Percentiles rank a stretch among this genome's conserved stretches.
phyloP scores from a whole-genome alignment of 35 echinoderm and acorn worm genomes.

The Heliocidaris erythrogramma region DNA sequence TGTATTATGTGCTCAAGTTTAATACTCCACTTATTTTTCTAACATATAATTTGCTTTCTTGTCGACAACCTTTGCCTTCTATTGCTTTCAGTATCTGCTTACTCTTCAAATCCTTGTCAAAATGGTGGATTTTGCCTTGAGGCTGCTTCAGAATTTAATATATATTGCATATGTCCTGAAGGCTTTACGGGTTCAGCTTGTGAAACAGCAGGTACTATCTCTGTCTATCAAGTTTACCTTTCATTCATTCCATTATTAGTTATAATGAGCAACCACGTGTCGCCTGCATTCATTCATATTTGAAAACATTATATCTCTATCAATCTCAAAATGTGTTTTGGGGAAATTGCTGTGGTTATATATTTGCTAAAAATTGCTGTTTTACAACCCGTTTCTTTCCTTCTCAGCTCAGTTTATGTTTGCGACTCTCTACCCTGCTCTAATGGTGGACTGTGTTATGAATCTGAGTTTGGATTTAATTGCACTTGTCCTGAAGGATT shows the following conservation, averaged over 20 bases:
- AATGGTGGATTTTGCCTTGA: slow-evolving; percentile 62
- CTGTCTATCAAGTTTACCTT: too few relatives aligned
- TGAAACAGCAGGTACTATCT: slow-evolving; percentile 42
- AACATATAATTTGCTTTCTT: background rate
- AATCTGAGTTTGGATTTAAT: slow-evolving; percentile 14
- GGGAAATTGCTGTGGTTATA: slow-evolving; percentile 7
- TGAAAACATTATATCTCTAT: background rate
- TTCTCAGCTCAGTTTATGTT: background rate
- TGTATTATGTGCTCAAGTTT: background rate
- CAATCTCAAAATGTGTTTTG: background rate
- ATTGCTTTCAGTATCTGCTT: background rate
- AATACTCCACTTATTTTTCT: too few relatives aligned
- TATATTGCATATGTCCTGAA: slow-evolving; percentile 46
- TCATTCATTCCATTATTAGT: too few relatives aligned
- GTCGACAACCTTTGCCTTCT: background rate
- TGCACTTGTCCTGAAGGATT: slow-evolving; percentile 38
- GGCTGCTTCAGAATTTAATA: background rate
- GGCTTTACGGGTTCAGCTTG: slow-evolving; percentile 40
- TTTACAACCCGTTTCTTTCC: background rate
- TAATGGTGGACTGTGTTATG: slow-evolving; percentile 33
- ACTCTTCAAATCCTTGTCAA: background rate
- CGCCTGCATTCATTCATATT: background rate
- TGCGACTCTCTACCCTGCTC: slow-evolving; percentile 4
- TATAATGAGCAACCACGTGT: too few relatives aligned
- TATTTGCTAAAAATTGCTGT: background rate